A percentile compares a stretch with the other conserved stretches of the same genome.
Evolutionary conservation across 2,888 invertebrate genomes (phyloP).

Genomic region (Xestia sexstrigata): DNA sequence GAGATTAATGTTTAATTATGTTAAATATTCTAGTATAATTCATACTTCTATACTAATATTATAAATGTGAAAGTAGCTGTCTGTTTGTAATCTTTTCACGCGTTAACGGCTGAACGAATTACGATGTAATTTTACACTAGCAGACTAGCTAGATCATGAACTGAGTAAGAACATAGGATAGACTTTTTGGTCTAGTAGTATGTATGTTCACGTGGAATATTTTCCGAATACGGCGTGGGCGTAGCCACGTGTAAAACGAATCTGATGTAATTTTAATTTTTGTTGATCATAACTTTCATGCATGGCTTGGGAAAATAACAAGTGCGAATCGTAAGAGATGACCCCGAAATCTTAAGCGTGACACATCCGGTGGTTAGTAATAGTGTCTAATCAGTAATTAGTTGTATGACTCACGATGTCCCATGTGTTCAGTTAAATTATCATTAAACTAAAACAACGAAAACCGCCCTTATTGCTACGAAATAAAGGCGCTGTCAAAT

Average conservation of each 20-base stretch:
- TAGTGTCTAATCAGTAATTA: conserved; percentile 9
- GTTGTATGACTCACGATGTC: conserved; percentile 17
- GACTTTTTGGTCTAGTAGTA: not conserved
- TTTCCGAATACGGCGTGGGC: not conserved
- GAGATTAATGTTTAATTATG: not conserved
- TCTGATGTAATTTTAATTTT: not conserved
- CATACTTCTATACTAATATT: not conserved
- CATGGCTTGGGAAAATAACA: conserved; percentile 29
- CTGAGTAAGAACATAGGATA: not conserved
- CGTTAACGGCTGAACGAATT: not conserved
- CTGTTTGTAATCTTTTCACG: not conserved
- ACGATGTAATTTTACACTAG: not conserved
- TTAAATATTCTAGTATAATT: not conserved
- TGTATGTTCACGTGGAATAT: not conserved
- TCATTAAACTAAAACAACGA: not conserved
- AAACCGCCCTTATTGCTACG: not conserved
- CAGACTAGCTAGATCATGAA: too few relatives aligned
- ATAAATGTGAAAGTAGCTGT: not conserved
- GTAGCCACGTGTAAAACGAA: not conserved
- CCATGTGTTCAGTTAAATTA: not conserved
- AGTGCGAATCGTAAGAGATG: conserved; percentile 9
- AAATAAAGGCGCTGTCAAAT: not conserved
- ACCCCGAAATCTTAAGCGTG: conserved; percentile 17
- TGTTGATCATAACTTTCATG: conserved; percentile 6
- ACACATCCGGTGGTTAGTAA: conserved; percentile 5